phyloP scores from a whole-genome alignment of 2,797 vertebrate genomes.

The Pempheris klunzingeri region DNA sequence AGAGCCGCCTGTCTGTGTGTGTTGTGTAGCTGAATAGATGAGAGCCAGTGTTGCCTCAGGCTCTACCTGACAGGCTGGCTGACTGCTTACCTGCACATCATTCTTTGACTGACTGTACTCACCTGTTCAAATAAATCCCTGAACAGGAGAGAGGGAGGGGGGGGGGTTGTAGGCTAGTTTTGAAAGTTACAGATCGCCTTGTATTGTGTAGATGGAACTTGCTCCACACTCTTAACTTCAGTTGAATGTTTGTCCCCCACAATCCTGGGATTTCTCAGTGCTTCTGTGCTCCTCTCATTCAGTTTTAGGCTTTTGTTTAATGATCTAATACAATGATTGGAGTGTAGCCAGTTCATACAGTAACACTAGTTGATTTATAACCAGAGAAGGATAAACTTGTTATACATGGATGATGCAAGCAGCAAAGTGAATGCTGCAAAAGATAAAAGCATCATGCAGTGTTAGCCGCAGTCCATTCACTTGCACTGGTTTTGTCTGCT shows the following conservation, averaged over 20 bases:
- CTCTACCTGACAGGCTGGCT: slow-evolving; percentile 59
- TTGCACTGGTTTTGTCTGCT: neutral
- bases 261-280: neutral
- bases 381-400: neutral
- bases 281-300: neutral
- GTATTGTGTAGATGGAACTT: neutral
- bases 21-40: slow-evolving; percentile 64
- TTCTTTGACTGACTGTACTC: slow-evolving; percentile 62
- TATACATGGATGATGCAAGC: neutral
- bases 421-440: neutral
- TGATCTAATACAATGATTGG: neutral
- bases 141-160: neutral
- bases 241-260: slow-evolving; percentile 4
- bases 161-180: neutral
- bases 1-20: slow-evolving; percentile 58
- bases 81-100: slow-evolving; percentile 47
- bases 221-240: slow-evolving; percentile 6
- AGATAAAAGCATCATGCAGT: neutral
- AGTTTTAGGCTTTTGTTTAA: neutral
- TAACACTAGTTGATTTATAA: neutral
- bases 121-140: slow-evolving; percentile 70
- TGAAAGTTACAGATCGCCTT: slow-evolving; percentile 33
- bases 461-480: neutral
- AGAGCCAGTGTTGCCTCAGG: slow-evolving; percentile 62
- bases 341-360: neutral